Evolutionary conservation across 2,797 vertebrate species (phyloP), one percentile per base, ranked within the genome.

Genomic region (Notolabrus celidotus): DNA sequence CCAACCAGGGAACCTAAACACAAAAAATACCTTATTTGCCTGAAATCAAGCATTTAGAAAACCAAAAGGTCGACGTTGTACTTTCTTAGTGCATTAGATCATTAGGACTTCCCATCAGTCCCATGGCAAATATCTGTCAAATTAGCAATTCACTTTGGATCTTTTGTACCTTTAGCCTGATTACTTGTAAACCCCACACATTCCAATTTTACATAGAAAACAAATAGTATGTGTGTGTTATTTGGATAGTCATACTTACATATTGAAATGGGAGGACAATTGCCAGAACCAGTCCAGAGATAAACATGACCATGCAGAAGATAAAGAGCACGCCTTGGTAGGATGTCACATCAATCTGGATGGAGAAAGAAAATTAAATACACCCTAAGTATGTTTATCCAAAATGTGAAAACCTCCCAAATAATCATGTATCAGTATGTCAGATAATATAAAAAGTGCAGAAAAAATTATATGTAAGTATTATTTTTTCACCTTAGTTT

Each of bases 261-360:
- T 96, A 96, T 89, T 94, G 92, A 87, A 95, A 96, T 49, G 96
- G 96, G 52, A 98, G 91, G 49, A 96, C 88, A 22, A 97, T 11
- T 4, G 94, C 91, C 72, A 98, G 81, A 68, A 96, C 86, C 66
- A 98, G 61, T 20, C 96, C 96, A 2, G 96, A 96, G 65, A 97
- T 90, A 78, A 96, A 92, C 77, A 97, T 92, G 5, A 96, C 95
- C 93, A 94, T 96, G 80, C 96, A 94, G 87, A 97, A 93, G 67
- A 95, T 86, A 0, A 96, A 95, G 67, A 98, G 92, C 51, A 97
- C 90, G 0, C 97, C 96, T 52, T 96, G 95, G 89, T 90, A 98
- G 58, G 96, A 96, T 0, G 97, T 99, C 88, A 98, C 95, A 74
- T 98, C 97, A 34, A 97, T 92, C 97, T 98, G 91, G 0, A 43